Evolutionary conservation across 1,140 invertebrate genomes (phyloP).

Genomic region (Drosophila dunni): DNA sequence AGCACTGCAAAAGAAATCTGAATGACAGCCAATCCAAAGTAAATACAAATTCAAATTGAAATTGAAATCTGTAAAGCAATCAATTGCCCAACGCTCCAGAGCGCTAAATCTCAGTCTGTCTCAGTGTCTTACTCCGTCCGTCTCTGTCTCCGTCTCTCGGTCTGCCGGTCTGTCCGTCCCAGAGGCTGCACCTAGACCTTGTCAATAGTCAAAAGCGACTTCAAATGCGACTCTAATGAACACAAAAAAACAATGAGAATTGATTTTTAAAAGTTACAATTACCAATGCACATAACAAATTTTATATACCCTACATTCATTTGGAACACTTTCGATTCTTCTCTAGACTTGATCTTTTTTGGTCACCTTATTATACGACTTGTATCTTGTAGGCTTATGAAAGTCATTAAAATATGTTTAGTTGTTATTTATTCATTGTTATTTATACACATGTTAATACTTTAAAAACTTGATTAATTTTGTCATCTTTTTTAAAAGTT

Average conservation of each 20-base stretch:
- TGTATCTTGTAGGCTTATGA: no score
- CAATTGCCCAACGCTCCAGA: conserved; percentile 71
- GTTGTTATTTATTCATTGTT: no score
- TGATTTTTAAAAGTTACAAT: conserved; percentile 58
- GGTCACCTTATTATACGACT: no score
- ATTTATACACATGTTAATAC: no score
- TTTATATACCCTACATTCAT: conserved; percentile 13
- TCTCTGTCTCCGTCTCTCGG: background rate
- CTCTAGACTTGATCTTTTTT: background rate
- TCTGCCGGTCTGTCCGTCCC: conserved; percentile 26
- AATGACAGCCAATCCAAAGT: conserved; percentile 60
- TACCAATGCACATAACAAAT: conserved; percentile 42
- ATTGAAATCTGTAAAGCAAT: conserved; percentile 57
- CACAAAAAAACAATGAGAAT: conserved; percentile 71
- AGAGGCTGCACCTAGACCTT: conserved; percentile 77
- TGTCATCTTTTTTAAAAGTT: no score
- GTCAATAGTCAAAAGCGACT: conserved; percentile 67
- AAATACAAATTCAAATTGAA: conserved; percentile 63
- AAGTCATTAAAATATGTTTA: no score
- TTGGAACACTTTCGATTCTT: background rate
- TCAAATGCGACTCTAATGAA: conserved; percentile 56
- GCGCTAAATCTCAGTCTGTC: conserved; percentile 37
- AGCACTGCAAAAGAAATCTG: conserved; percentile 58
- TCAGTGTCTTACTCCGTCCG: background rate
- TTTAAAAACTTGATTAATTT: no score